Conservation (phyloP, 1,140 invertebrate genomes). For the Anadara kagoshimensis region DNA sequence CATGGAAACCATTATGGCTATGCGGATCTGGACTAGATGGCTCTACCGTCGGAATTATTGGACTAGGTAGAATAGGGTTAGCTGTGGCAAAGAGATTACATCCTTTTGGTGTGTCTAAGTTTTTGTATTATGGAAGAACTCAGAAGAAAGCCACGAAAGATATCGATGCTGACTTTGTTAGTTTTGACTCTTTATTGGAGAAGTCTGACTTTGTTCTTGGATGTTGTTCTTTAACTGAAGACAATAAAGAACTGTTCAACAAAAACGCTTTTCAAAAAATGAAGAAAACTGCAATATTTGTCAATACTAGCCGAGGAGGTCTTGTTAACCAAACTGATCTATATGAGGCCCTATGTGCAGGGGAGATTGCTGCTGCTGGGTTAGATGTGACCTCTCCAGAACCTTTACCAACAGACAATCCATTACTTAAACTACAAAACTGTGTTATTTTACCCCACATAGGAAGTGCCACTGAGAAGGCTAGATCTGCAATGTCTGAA, state of each 20-base stretch:
- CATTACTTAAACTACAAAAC: slow-evolving; percentile 86
- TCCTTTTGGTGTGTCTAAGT: slow-evolving; percentile 81
- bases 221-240: slow-evolving; percentile 67
- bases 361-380: slow-evolving; percentile 88
- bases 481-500: slow-evolving; percentile 88
- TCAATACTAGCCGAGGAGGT: slow-evolving; percentile 72
- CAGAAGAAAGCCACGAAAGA: slow-evolving; percentile 78
- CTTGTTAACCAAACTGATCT: slow-evolving; percentile 71
- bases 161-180: slow-evolving; percentile 81
- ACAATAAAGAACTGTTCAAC: slow-evolving; percentile 68
- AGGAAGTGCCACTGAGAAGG: slow-evolving; percentile 90
- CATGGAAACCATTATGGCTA: slow-evolving; percentile 93
- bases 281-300: slow-evolving; percentile 71
- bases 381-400: slow-evolving; percentile 95
- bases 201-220: slow-evolving; percentile 72
- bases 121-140: slow-evolving; percentile 83
- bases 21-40: slow-evolving; percentile 87
- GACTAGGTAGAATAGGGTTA: slow-evolving; percentile 83
- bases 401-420: slow-evolving; percentile 88
- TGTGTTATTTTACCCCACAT: slow-evolving; percentile 94
- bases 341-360: slow-evolving; percentile 59
- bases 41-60: slow-evolving; percentile 90
- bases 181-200: slow-evolving; percentile 71
- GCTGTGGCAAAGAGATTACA: slow-evolving; percentile 81
- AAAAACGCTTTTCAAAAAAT: slow-evolving; percentile 67